Percentiles rank a stretch among this genome's conserved stretches.
Conservation (phyloP, 2,113 vertebrate genomes). For the Sander vitreus region DNA sequence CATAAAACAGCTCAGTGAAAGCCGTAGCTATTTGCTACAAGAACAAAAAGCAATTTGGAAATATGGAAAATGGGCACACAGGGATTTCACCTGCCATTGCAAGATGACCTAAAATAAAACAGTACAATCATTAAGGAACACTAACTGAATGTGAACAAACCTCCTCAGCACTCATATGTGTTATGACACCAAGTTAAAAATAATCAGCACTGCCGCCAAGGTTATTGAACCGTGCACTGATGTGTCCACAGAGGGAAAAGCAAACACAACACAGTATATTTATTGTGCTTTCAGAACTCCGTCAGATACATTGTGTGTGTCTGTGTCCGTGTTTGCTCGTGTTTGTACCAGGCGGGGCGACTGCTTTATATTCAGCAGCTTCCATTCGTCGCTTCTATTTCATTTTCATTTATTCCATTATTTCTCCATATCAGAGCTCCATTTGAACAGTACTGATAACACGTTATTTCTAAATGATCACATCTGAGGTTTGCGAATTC, state of each 20-base stretch:
- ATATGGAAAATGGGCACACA: background rate
- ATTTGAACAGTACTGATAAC: constrained; percentile 70
- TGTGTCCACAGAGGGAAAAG: constrained; percentile 38
- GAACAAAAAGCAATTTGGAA: constrained; percentile 22
- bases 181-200: constrained; percentile 54
- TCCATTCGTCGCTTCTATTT: constrained; percentile 42
- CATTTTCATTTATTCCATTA: constrained; percentile 68
- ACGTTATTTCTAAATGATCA: constrained; percentile 71
- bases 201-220: constrained; percentile 30
- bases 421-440: constrained; percentile 52
- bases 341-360: background rate
- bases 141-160: constrained; percentile 46
- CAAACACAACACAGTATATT: constrained; percentile 25
- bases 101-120: constrained; percentile 35
- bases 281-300: constrained; percentile 29
- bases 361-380: constrained; percentile 50
- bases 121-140: constrained; percentile 22
- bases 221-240: constrained; percentile 42
- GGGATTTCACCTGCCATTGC: constrained; percentile 8
- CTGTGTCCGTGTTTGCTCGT: constrained; percentile 14
- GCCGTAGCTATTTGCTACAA: background rate
- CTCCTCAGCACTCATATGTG: constrained; percentile 9
- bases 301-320: constrained; percentile 7
- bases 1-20: background rate
- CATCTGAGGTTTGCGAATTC: constrained; percentile 73